Conservation (phyloP, 2,888 invertebrate genomes). For the Trachelus tabidus region DNA sequence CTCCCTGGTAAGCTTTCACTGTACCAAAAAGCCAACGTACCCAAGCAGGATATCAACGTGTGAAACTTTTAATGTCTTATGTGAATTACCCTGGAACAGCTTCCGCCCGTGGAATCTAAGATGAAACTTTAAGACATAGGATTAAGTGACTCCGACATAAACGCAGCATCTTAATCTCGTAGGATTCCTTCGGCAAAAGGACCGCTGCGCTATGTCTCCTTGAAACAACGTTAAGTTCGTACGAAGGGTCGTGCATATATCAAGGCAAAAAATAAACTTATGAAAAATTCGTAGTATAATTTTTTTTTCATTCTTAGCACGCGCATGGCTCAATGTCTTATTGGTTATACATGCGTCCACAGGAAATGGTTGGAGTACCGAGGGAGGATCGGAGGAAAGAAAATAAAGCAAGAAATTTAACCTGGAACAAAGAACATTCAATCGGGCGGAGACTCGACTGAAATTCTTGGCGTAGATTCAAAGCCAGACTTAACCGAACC, state of each 20-base stretch:
- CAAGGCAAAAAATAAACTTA: background rate
- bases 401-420: background rate
- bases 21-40: background rate
- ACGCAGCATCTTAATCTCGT: background rate
- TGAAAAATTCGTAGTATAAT: background rate
- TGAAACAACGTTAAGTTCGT: background rate
- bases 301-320: background rate
- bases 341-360: background rate
- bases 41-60: background rate
- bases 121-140: background rate
- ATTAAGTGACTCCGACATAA: background rate
- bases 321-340: background rate
- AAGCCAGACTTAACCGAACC: slow-evolving; percentile 42
- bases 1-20: background rate
- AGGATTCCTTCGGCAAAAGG: background rate
- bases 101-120: background rate
- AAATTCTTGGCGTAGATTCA: slow-evolving; percentile 58
- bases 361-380: background rate
- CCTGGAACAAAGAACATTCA: background rate
- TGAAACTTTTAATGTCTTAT: background rate
- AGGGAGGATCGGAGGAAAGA: background rate
- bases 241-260: background rate
- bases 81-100: background rate
- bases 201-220: background rate
- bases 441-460: slow-evolving; percentile 42